phyloP scores from a whole-genome alignment of 2,888 invertebrate species.

The Sesamia inferens region DNA sequence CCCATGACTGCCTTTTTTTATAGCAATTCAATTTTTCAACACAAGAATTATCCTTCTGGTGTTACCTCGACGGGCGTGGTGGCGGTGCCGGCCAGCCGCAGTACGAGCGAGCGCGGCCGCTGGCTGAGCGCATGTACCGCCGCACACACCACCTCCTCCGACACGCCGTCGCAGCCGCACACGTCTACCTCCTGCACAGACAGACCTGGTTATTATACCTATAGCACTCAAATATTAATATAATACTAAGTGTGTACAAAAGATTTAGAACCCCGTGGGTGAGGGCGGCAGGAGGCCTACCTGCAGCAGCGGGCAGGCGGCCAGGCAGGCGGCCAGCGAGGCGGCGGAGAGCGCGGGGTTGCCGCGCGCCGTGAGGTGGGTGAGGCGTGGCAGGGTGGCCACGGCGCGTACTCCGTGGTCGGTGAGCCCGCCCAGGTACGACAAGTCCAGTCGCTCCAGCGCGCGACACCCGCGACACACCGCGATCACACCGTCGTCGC shows the following conservation, averaged over 20 bases:
- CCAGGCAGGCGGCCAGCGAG: no score
- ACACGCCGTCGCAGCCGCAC: slow-evolving; percentile 81
- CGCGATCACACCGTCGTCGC: slow-evolving; percentile 78
- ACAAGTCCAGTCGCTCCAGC: slow-evolving; percentile 78
- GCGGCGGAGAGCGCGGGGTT: no score
- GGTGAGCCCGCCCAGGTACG: slow-evolving; percentile 78
- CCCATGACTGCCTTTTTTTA: not conserved
- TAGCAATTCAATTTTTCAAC: not conserved
- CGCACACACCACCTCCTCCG: slow-evolving; percentile 74
- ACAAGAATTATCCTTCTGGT: no score
- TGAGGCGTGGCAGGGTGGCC: slow-evolving; percentile 37
- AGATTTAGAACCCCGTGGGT: slow-evolving; percentile 66
- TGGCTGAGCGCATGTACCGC: slow-evolving; percentile 69
- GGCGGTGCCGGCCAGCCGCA: slow-evolving; percentile 78
- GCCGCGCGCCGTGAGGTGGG: no score
- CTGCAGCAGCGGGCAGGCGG: no score
- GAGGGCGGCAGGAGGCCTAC: slow-evolving; percentile 69
- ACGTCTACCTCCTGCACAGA: slow-evolving; percentile 78
- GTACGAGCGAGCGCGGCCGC: slow-evolving; percentile 71
- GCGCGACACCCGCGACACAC: slow-evolving; percentile 73
- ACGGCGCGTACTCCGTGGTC: slow-evolving; percentile 66
- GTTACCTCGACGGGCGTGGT: slow-evolving; percentile 64
- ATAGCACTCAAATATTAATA: not conserved
- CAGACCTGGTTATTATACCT: not conserved
- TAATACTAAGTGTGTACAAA: not conserved